These are phyloP conservation scores for Pituophis catenifer DNA, from an alignment of 2,113 vertebrate genomes.

Conservation along the genomic window DNA sequence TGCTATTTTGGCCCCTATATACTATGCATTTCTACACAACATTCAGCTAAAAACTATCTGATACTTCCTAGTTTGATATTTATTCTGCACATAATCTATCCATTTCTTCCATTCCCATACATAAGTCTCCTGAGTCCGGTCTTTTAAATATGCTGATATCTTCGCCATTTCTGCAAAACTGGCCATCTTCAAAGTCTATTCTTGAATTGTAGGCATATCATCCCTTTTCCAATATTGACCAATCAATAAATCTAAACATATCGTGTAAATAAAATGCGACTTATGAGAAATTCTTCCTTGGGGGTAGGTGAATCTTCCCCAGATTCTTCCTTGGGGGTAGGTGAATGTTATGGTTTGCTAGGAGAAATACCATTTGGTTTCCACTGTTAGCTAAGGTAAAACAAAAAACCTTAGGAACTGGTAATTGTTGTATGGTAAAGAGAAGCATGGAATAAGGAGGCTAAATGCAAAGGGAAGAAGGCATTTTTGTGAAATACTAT, in stretches of 20 bases:
- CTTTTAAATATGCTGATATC: too few relatives aligned
- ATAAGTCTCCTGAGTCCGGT: too few relatives aligned
- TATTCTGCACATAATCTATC: too few relatives aligned
- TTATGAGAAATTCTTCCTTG: not conserved
- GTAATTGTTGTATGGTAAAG: not conserved
- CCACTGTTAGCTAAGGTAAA: not conserved
- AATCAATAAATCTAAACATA: not conserved
- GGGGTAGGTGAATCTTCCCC: not conserved
- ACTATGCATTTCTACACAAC: too few relatives aligned
- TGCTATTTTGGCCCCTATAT: too few relatives aligned
- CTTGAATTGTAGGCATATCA: too few relatives aligned
- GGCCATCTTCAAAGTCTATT: too few relatives aligned
- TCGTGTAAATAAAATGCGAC: not conserved
- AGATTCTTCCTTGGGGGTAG: not conserved
- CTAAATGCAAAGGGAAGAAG: not conserved
- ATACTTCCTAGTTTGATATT: too few relatives aligned
- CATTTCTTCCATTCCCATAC: too few relatives aligned
- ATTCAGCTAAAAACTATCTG: too few relatives aligned
- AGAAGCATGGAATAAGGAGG: not conserved
- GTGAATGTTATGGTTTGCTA: not conserved
- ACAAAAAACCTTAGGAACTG: not conserved
- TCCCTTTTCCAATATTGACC: too few relatives aligned
- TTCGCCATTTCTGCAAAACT: too few relatives aligned
- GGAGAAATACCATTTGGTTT: not conserved
- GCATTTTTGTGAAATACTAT: not conserved